Percentiles rank a stretch among this genome's conserved stretches.
Evolutionary conservation across 1,140 invertebrate species (phyloP).

Genomic region (Anoplolepis gracilipes): DNA sequence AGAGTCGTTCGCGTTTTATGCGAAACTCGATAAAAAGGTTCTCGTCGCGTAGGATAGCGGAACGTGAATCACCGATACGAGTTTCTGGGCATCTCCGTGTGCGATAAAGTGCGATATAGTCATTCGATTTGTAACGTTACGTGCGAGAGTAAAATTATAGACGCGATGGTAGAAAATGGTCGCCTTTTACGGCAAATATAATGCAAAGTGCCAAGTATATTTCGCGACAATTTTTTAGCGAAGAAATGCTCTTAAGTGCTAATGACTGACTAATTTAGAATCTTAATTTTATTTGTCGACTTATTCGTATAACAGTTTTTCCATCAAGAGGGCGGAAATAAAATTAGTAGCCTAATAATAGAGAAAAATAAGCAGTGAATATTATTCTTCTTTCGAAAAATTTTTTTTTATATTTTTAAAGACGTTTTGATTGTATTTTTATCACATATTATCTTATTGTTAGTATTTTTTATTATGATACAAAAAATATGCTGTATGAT

Average conservation of each 20-base stretch:
- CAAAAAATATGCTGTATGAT: not conserved
- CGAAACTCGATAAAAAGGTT: slow-evolving; percentile 42
- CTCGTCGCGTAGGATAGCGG: not conserved
- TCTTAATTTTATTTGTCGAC: slow-evolving; percentile 50
- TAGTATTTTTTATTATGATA: not conserved
- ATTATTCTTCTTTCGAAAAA: not conserved
- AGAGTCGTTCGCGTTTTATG: slow-evolving; percentile 24
- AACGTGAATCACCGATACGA: slow-evolving; percentile 32
- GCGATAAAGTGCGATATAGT: slow-evolving; percentile 28
- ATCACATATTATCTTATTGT: not conserved
- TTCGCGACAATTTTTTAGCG: not conserved
- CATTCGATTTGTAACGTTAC: slow-evolving; percentile 32
- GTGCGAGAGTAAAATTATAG: slow-evolving; percentile 30
- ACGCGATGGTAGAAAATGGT: not conserved
- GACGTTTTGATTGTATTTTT: not conserved
- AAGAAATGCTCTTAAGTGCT: not conserved
- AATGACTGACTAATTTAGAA: not conserved
- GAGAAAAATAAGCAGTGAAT: not conserved
- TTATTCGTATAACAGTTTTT: slow-evolving; percentile 18
- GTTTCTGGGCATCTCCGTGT: not conserved
- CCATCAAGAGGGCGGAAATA: not conserved
- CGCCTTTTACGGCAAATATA: slow-evolving; percentile 17
- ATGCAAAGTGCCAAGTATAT: slow-evolving; percentile 9
- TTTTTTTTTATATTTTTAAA: not conserved
- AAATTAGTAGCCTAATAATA: not conserved